phyloP scores from a whole-genome alignment of 2,113 vertebrate species.

The Leucoraja erinaceus region DNA sequence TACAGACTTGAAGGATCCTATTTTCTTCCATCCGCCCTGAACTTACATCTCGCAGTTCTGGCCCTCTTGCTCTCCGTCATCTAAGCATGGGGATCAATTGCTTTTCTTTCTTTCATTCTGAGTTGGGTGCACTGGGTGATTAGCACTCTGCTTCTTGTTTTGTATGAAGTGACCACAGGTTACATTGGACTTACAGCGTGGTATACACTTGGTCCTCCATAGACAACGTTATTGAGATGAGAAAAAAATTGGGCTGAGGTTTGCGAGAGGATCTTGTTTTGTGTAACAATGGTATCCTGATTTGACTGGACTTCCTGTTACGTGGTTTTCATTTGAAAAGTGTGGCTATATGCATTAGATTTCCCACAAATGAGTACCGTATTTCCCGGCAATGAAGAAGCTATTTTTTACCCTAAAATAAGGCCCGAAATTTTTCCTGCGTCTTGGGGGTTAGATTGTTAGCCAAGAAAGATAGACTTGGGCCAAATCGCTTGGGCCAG shows the following conservation, averaged over 20 bases:
- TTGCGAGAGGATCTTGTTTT: conserved; percentile 18
- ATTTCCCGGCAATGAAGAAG: too few species aligned
- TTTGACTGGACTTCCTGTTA: conserved; percentile 36
- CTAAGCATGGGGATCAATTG: not conserved
- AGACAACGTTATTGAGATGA: not conserved
- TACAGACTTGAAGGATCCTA: not conserved
- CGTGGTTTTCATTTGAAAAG: conserved; percentile 21
- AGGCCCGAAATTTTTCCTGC: too few species aligned
- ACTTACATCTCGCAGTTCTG: not conserved
- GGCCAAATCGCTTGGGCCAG: too few species aligned
- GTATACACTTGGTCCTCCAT: not conserved
- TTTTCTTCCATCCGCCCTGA: not conserved
- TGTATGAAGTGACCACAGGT: not conserved
- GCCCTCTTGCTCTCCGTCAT: too few species aligned
- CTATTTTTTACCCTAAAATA: too few species aligned
- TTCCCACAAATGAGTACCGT: not conserved
- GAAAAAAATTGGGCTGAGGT: not conserved
- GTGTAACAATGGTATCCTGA: not conserved
- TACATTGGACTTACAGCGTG: not conserved
- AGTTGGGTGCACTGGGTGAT: not conserved
- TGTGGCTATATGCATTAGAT: not conserved
- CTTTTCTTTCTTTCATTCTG: not conserved
- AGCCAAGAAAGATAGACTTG: too few species aligned
- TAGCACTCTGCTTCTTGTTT: not conserved
- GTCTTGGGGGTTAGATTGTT: too few species aligned